A percentile compares a stretch with the other conserved stretches of the same genome.
These are phyloP conservation scores for Neodiprion fabricii DNA, from an alignment of 1,140 invertebrate genomes.

Conservation along the genomic window DNA sequence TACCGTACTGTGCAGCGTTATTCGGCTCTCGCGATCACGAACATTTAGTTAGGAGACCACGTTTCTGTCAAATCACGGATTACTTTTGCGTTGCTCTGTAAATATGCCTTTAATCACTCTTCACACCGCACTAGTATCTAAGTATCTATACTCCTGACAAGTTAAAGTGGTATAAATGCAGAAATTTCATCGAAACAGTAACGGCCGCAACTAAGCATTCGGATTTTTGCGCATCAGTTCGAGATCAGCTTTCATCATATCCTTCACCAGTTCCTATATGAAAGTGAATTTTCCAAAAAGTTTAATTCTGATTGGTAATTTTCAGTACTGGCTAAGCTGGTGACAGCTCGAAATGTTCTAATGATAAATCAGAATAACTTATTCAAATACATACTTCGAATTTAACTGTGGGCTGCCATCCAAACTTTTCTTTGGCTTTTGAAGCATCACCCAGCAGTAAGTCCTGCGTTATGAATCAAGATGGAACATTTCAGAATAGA, in stretches of 20 bases:
- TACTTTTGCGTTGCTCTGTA: too few relatives aligned
- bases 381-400: slow-evolving; percentile 70
- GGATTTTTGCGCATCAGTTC: slow-evolving; percentile 92
- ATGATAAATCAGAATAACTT: slow-evolving; percentile 5
- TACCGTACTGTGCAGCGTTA: too few relatives aligned
- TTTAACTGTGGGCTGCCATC: slow-evolving; percentile 86
- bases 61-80: too few relatives aligned
- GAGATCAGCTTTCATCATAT: slow-evolving; percentile 96
- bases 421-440: slow-evolving; percentile 86
- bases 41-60: too few relatives aligned
- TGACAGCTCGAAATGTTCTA: slow-evolving; percentile 9
- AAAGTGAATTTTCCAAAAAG: slow-evolving; percentile 37
- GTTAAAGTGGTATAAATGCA: slow-evolving; percentile 4
- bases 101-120: too few relatives aligned
- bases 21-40: too few relatives aligned
- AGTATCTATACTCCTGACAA: not conserved
- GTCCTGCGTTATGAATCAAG: slow-evolving; percentile 67
- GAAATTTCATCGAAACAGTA: not conserved
- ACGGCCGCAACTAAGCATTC: slow-evolving; percentile 66
- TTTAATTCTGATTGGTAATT: slow-evolving; percentile 12
- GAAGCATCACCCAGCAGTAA: slow-evolving; percentile 87
- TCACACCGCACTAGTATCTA: too few relatives aligned
- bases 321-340: not conserved
- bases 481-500: slow-evolving; percentile 20
- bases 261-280: slow-evolving; percentile 82